Conservation (phyloP, 1,140 invertebrate species). For the Platyura marginata region DNA sequence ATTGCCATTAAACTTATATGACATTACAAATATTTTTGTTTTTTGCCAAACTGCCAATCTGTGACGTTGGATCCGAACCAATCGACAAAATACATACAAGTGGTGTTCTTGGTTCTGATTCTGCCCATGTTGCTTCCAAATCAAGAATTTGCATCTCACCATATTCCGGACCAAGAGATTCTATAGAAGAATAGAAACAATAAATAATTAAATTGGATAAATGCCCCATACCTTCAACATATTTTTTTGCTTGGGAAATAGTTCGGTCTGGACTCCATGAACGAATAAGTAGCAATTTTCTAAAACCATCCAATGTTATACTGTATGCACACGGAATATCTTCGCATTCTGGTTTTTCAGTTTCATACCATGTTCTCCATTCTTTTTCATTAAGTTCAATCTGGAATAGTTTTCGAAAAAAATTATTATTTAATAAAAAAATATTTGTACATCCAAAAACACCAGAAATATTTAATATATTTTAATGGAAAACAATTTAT, state of each 20-base stretch:
- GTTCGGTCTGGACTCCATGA: conserved; percentile 93
- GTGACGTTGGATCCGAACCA: conserved; percentile 88
- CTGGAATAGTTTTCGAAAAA: conserved; percentile 24
- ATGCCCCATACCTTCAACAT: conserved; percentile 47
- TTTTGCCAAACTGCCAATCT: conserved; percentile 77
- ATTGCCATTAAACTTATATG: neutral
- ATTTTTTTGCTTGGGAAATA: conserved; percentile 79
- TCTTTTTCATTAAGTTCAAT: conserved; percentile 73
- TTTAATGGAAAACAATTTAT: too few species aligned
- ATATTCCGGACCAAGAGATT: conserved; percentile 76
- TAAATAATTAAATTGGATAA: neutral
- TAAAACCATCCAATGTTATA: conserved; percentile 70
- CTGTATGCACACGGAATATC: conserved; percentile 83
- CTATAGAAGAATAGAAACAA: conserved; percentile 22
- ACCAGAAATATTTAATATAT: conserved; percentile 1
- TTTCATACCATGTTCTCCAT: conserved; percentile 90
- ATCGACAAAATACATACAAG: conserved; percentile 87
- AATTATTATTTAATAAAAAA: conserved; percentile 1
- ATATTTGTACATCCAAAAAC: conserved; percentile 3
- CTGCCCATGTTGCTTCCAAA: conserved; percentile 73
- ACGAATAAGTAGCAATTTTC: conserved; percentile 74
- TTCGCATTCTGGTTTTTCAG: conserved; percentile 81
- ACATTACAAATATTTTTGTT: conserved; percentile 61
- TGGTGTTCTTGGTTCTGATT: conserved; percentile 74
- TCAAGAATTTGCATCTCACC: conserved; percentile 85